Evolutionary conservation across 1,140 invertebrate species (phyloP).

Genomic region (Pygmarrhopalites habei): DNA sequence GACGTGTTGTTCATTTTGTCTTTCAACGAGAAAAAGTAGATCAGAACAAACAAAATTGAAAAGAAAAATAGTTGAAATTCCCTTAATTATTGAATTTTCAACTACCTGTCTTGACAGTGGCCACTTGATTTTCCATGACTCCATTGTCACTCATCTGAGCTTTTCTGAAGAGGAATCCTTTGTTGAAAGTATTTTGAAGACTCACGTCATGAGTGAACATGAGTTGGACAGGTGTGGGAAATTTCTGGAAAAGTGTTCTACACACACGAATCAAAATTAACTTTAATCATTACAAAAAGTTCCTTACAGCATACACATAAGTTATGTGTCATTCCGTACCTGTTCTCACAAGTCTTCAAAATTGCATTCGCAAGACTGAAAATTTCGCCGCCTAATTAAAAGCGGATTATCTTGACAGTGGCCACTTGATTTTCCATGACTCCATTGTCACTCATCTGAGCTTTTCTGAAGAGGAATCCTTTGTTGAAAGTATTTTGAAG

Average conservation of each 20-base stretch:
- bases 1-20: not conserved
- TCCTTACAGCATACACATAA: no score
- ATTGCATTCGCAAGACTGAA: not conserved
- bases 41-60: no score
- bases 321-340: no score
- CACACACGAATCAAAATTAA: no score
- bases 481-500: constrained; percentile 12
- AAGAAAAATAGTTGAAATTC: no score
- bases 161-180: constrained; percentile 8
- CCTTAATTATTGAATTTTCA: not conserved
- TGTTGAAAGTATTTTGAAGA: constrained; percentile 11
- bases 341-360: not conserved
- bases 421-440: constrained; percentile 9
- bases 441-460: not conserved
- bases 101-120: not conserved
- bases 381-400: constrained; percentile 1
- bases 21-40: no score
- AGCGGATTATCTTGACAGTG: not conserved
- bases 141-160: not conserved
- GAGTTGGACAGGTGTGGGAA: not conserved
- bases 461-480: constrained; percentile 6
- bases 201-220: not conserved
- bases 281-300: no score
- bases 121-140: constrained; percentile 9
- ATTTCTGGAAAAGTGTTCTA: not conserved